Conservation (phyloP, 2,113 vertebrate species). For the Smithornis capensis region DNA sequence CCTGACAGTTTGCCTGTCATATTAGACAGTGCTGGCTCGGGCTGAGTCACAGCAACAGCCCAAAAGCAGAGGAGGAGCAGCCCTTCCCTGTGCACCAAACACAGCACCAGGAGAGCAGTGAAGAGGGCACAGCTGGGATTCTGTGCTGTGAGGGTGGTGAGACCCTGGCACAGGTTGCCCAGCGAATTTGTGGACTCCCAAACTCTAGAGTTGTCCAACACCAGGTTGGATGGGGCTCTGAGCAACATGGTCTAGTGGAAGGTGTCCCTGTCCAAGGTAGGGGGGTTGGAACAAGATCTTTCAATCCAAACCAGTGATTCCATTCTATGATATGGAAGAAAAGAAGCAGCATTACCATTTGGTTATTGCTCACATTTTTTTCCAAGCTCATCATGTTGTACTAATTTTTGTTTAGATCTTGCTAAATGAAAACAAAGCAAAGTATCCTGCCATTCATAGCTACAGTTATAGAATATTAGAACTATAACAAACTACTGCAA, state of each 20-base stretch:
- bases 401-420: background rate
- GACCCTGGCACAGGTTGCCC: background rate
- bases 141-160: fast-evolving
- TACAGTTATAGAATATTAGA: background rate
- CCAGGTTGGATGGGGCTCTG: background rate
- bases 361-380: background rate
- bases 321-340: background rate
- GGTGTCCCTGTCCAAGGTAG: background rate
- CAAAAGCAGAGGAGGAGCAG: background rate
- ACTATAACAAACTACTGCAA: background rate
- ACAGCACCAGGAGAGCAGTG: background rate
- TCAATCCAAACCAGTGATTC: background rate
- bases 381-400: background rate
- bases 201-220: background rate
- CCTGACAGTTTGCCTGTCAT: slow-evolving; percentile 35
- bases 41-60: slow-evolving; percentile 26
- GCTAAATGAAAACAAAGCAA: background rate
- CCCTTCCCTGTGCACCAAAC: background rate
- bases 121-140: background rate
- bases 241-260: background rate
- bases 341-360: background rate
- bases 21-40: background rate
- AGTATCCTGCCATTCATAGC: background rate
- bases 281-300: background rate
- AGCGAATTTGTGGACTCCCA: background rate